A percentile compares a stretch with the other conserved stretches of the same genome.
These are phyloP conservation scores for Syritta pipiens DNA, from an alignment of 2,888 invertebrate species.

Conservation along the genomic window DNA sequence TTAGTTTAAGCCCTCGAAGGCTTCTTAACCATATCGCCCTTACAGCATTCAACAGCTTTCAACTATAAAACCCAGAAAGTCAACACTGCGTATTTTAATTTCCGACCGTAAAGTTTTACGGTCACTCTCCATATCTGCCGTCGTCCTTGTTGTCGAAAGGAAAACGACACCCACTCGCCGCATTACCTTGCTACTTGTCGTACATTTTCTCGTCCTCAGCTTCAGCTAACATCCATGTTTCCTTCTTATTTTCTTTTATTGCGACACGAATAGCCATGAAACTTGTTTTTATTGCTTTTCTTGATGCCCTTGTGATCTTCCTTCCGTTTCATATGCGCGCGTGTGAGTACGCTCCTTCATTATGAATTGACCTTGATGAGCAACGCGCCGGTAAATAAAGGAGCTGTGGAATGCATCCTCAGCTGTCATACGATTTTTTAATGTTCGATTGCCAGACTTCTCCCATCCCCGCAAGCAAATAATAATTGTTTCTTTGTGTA, in stretches of 20 bases:
- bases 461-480: not conserved
- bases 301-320: slow-evolving; percentile 5
- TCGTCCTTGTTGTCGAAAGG: slow-evolving; percentile 12
- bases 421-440: too few relatives aligned
- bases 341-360: too few relatives aligned
- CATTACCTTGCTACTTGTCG: slow-evolving; percentile 8
- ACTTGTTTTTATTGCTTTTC: slow-evolving; percentile 13
- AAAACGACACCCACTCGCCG: slow-evolving; percentile 8
- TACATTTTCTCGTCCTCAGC: not conserved
- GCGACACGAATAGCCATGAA: slow-evolving; percentile 23
- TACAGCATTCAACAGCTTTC: slow-evolving; percentile 29
- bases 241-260: slow-evolving; percentile 6
- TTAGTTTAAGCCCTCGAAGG: too few relatives aligned
- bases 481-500: slow-evolving; percentile 11
- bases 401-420: too few relatives aligned
- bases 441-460: slow-evolving; percentile 1
- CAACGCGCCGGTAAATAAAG: too few relatives aligned
- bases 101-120: slow-evolving; percentile 19
- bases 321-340: too few relatives aligned
- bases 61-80: slow-evolving; percentile 19
- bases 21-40: too few relatives aligned
- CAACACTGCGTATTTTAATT: slow-evolving; percentile 28
- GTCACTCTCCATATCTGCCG: slow-evolving; percentile 11
- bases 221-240: slow-evolving; percentile 1
- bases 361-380: too few relatives aligned